Evolutionary conservation across 1,140 invertebrate genomes (phyloP), one percentile per base, ranked within the genome.

Genomic region (Pseudomyrmex cubaensis): DNA sequence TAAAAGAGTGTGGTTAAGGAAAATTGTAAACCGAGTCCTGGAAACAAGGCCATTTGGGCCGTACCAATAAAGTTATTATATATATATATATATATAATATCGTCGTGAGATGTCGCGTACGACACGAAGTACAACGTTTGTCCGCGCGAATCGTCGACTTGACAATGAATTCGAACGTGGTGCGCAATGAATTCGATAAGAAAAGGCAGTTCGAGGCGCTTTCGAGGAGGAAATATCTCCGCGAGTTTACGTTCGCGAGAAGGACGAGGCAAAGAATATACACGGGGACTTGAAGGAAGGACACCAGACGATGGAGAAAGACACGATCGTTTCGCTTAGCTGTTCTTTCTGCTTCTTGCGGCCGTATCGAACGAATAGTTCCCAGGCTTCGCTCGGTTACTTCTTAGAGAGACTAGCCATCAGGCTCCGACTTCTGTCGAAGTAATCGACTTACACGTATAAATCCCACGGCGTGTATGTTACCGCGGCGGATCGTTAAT

Each of bases 341-440:
- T 82, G 83, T 87, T 88, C 86, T 85, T 90, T 87, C 66, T 83
- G 86, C 59, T 83, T 80, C 74, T 88, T 88, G 74, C 82, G 70
- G 61, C 61, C 52, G 82, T 84, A 86, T 87, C 86, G 86, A 85
- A 61, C 76, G 84, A 82, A 89, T 82, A 90, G 82, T 90, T 90
- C 83, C 82, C 88, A 90, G 88, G 86, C 86, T 90, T 85, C 72
- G 54, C 78, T 87, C 66, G 75, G 86, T 88, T 88, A 90, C 61
- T 88, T 87, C 83, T 90, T 89, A 70, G 35, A 35, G 35, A 35
- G 52, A 66, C 70, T 57, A 50, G 63, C 35, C 35, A 35, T 69
- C 87, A 78, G 75, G 50, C 80, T 52, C 35, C 35, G 85, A 82
- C 67, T 82, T 46, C 61, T 64, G 48, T 74, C 63, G 25, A 84